Evolutionary conservation across 92 coral and sea anemone genomes (phyloP), one percentile per base, ranked within the genome.

Genomic region (Pocillopora meandrina): DNA sequence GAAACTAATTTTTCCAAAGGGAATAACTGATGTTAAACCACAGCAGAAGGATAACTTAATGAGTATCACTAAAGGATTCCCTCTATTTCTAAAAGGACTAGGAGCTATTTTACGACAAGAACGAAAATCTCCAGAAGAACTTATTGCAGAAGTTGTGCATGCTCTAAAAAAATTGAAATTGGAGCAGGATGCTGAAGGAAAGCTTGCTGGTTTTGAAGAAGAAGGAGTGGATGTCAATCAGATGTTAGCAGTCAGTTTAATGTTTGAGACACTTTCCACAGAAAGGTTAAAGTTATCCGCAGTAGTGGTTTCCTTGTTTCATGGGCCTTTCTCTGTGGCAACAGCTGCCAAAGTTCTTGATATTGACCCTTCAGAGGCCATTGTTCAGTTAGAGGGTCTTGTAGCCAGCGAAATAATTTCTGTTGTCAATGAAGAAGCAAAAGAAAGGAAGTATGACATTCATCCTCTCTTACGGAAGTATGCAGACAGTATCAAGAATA

Each of bases 381-480:
- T 67, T 5, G 74, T 18, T 1, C 84, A 55, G 74, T 75, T 80
- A 21, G 84, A 80, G 65, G 75, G 84, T 0, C 55, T 80, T 18
- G 65, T n/a, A 55, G 23, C 74, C 21, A 67, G 75, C 67, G 84
- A 49, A 26, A 80, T 80, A 10, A 66, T 80, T 70, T 21, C 0
- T 49, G 75, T 80, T 2, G 81, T 61, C 42, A 26, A 80, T 1
- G 58, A 20, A 20, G 75, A 70, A 66, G 65, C 63, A 20, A 66
- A 80, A 14, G 84, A 80, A 1, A 18, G 21, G 47, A 66, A 49
- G 74, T 80, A 80, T 49, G 84, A 80, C 74, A 80, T 80, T 66
- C 84, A 80, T 58, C 84, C 84, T 33, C 55, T 77, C 23, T 18
- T 77, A 42, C 60, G 59, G 49, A 64, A 17, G 17, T 77, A 61